Percentiles rank a stretch among this genome's conserved stretches.
phyloP scores from a whole-genome alignment of 2,797 vertebrate genomes.

The Malurus splendens region DNA sequence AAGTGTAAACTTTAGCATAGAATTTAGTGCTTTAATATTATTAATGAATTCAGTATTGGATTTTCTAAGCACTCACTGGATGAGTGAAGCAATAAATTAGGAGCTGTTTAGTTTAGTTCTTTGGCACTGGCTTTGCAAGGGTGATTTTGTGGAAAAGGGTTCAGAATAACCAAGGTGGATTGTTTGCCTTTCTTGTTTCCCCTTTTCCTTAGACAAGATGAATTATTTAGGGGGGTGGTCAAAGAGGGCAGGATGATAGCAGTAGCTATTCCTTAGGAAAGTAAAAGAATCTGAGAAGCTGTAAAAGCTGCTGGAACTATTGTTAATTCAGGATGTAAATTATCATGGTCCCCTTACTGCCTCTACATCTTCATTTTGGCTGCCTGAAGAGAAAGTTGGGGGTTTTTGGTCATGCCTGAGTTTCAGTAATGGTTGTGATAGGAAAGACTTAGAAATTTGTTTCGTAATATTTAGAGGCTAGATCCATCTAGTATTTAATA shows the following conservation, averaged over 20 bases:
- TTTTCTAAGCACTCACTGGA: conserved; percentile 31
- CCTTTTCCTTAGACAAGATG: background rate
- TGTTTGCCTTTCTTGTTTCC: background rate
- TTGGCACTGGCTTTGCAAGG: background rate
- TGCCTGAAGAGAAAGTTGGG: background rate
- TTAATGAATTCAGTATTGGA: conserved; percentile 52
- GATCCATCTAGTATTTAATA: background rate
- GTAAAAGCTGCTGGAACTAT: background rate
- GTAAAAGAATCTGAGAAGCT: background rate
- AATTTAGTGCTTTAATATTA: conserved; percentile 34
- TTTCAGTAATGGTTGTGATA: background rate
- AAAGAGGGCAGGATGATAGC: background rate
- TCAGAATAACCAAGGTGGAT: background rate
- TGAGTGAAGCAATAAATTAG: conserved; percentile 38
- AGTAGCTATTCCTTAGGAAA: background rate
- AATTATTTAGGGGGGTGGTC: background rate
- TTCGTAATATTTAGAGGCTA: background rate
- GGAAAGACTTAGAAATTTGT: background rate
- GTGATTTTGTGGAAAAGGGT: background rate
- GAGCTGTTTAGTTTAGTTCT: conserved; percentile 14
- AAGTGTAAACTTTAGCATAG: conserved; percentile 12
- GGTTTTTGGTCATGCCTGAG: background rate
- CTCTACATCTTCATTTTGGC: background rate
- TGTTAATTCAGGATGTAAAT: background rate
- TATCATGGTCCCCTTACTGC: background rate